These are phyloP conservation scores for Rapana venosa DNA, from an alignment of 2,888 invertebrate genomes.

Conservation along the genomic window DNA sequence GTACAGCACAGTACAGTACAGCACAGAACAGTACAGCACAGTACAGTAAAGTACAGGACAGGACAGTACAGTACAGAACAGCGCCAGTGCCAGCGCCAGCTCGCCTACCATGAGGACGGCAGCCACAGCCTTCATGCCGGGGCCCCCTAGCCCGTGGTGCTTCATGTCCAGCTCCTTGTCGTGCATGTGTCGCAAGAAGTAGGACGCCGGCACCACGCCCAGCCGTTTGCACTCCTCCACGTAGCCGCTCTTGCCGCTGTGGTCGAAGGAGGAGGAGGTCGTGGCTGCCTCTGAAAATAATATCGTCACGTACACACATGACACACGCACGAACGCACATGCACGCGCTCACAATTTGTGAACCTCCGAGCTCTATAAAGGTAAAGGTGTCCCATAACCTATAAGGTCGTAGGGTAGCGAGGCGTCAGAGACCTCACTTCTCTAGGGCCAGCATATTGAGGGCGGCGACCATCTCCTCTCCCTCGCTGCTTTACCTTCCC, in stretches of 20 bases:
- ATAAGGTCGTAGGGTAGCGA: too few species aligned
- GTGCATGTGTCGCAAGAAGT: conserved; percentile 76
- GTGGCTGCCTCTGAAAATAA: conserved; percentile 60
- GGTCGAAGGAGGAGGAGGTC: conserved; percentile 73
- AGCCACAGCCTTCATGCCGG: conserved; percentile 75
- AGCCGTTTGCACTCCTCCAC: conserved; percentile 74
- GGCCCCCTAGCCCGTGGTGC: conserved; percentile 76
- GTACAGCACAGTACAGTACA: too few species aligned
- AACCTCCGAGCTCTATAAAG: too few species aligned
- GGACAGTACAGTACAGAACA: background rate
- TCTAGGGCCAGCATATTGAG: too few species aligned
- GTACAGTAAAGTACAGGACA: too few species aligned
- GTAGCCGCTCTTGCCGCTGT: conserved; percentile 73
- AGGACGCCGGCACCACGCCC: conserved; percentile 76
- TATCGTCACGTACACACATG: background rate
- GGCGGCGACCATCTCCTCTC: too few species aligned
- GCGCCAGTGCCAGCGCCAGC: too few species aligned
- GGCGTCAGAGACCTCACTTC: too few species aligned
- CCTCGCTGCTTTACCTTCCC: too few species aligned
- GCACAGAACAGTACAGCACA: too few species aligned
- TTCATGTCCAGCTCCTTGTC: conserved; percentile 73
- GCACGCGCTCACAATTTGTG: too few species aligned
- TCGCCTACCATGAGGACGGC: conserved; percentile 74
- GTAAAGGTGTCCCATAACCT: too few species aligned
- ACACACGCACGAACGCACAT: background rate